Base-by-base conservation (phyloP, 2,797 vertebrate genomes). In the Tenualosa thibaudeaui region DNA sequence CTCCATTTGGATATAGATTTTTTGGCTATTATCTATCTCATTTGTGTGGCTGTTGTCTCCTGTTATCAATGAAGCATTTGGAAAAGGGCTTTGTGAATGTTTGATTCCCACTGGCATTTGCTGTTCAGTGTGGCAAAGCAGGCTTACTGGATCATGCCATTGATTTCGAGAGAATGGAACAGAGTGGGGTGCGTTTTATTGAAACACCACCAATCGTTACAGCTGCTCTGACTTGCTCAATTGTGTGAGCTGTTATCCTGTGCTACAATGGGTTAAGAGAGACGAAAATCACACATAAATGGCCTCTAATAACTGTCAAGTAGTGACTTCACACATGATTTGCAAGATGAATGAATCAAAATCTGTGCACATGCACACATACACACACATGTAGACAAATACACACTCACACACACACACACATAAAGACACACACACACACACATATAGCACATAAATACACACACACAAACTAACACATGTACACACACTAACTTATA, bases 291-390 rank as follows among this genome's bases (percentile, higher is more conserved):
- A 78, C 71, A 43, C 71, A 78, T 46, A 46, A 43, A 46, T 46
- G 37, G 37, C 37, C 37, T 4, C 37, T 78, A 43, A 78, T 78
- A 43, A 78, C 71, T 78, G 71, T 78, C 71, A 78, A 78, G 71
- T 43, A 43, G 71, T 19, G 17, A 78, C 71, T 78, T 78, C 71
- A 43, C 68, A 78, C 37, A 8, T 78, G 37, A 43, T 46, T 46
- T 78, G 71, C 71, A 46, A 78, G 71, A 78, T 46, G 71, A 43
- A 40, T 78, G 71, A 78, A 78, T 78, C 40, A 43, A 78, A 75
- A 75, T 62, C 58, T 10, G 58, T 62, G 22, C 22, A 60, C 58
- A 3, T 3, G 9, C 65, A 37, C 26, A 71, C 65, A 71, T 10
- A 37, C 3, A 37, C 65, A 31, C 65, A 22, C 68, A 43, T 37